A percentile compares a stretch with the other conserved stretches of the same genome.
These are phyloP conservation scores for Orthonyx spaldingii DNA, from an alignment of 2,113 vertebrate species.

Conservation along the genomic window DNA sequence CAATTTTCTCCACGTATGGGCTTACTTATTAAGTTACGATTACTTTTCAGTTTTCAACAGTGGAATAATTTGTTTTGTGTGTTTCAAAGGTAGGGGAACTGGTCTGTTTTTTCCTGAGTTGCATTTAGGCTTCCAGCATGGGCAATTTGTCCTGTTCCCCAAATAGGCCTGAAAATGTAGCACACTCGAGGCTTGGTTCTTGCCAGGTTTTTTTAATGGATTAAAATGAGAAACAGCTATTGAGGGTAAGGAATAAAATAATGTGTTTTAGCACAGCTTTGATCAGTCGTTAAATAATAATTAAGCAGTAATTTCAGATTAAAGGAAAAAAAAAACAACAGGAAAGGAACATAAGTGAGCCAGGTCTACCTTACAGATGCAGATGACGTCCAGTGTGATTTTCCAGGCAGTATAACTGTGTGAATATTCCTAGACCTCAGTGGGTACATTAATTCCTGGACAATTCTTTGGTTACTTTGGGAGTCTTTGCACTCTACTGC, in stretches of 20 bases:
- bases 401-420: neutral
- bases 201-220: neutral
- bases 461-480: neutral
- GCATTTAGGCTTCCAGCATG: neutral
- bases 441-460: neutral
- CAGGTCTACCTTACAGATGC: neutral
- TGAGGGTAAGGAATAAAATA: neutral
- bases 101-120: neutral
- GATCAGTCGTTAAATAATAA: neutral
- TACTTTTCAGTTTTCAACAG: neutral
- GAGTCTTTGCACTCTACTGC: neutral
- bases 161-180: neutral
- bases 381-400: neutral
- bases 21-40: neutral
- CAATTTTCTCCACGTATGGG: neutral
- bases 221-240: neutral
- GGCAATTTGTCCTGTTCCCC: neutral
- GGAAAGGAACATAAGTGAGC: neutral
- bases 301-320: neutral
- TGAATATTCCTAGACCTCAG: neutral
- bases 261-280: neutral
- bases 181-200: neutral
- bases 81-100: neutral
- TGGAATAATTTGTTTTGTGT: neutral
- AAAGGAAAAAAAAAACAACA: neutral